phyloP scores from a whole-genome alignment of 2,113 vertebrate genomes.

The Phrynosoma blainvillii region DNA sequence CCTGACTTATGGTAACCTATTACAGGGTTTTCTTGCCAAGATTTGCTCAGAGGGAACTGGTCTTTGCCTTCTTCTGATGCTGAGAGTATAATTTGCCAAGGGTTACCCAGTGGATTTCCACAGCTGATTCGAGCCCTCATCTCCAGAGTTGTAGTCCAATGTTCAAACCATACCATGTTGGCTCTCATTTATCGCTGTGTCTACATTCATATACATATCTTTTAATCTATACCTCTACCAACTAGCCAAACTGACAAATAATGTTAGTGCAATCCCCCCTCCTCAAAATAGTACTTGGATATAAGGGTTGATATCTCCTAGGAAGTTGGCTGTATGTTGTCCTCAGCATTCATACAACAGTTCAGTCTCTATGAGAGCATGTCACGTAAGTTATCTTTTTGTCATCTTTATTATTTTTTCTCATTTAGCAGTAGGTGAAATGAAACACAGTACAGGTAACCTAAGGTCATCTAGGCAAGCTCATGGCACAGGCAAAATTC shows the following conservation, averaged over 20 bases:
- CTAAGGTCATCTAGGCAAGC: no score
- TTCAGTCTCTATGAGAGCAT: background rate
- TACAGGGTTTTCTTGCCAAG: no score
- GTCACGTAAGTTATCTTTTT: background rate
- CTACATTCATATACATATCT: no score
- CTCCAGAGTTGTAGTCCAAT: no score
- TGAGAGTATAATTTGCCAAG: no score
- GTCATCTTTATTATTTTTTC: background rate
- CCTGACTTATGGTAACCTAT: no score
- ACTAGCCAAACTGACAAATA: background rate
- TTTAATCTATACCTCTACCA: background rate
- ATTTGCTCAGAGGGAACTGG: no score
- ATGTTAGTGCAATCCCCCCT: background rate
- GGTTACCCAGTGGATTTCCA: no score
- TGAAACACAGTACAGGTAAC: background rate
- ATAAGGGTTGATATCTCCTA: background rate
- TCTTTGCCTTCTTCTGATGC: no score
- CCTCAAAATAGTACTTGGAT: background rate
- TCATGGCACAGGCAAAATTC: background rate
- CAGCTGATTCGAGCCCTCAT: no score
- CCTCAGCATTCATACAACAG: background rate
- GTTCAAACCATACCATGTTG: no score
- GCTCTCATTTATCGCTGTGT: no score
- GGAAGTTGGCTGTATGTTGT: background rate
- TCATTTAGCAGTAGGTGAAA: background rate